Base-by-base conservation (phyloP, 2,113 vertebrate species). In the Colinus virginianus region DNA sequence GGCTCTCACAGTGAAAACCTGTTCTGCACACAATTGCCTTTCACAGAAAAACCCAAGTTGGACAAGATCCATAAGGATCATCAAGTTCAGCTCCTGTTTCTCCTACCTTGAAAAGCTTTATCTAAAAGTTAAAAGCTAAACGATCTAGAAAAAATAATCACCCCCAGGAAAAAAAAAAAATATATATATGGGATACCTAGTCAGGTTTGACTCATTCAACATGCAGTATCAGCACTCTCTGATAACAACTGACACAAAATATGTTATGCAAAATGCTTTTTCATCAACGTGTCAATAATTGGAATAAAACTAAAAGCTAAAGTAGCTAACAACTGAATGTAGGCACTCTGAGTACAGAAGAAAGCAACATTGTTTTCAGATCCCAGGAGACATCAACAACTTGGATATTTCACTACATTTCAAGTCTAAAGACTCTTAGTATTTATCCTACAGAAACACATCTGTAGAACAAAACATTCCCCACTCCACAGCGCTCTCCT, bases 341-440 rank as follows among this genome's bases (percentile, higher is more conserved):
- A 40, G 40, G 40, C 40, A 40, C 40, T 40, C 40, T 45, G 21
- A 92, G 72, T 53, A 25, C 34, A 59, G 21, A 89, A 11, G 16
- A 75, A 38, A n/a, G 10, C 3, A 19, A 43, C 34, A 49, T 53
- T 36, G 8, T 56, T 34, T 75, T 75, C 26, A 62, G 71, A 36
- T 76, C 45, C 34, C 13, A 78, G 75, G 11, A 69, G 5, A 10
- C 11, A 75, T 12, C 3, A 19, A 28, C 15, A 36, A 58, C 13
- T 51, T 25, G 1, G 20, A 43, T 43, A 15, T 26, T 74, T 48
- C 0, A 0, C 23, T 72, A 23, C 0, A 2, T 36, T 70, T 0
- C 7, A 55, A 62, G 6, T 19, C 23, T 7, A 9, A 84, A 88
- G 11, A 74, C 51, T 16, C 11, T 83, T n/a, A 2, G 2, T 26